These are phyloP conservation scores for Nycticorax nycticorax DNA, from an alignment of 2,113 vertebrate species.

Conservation along the genomic window DNA sequence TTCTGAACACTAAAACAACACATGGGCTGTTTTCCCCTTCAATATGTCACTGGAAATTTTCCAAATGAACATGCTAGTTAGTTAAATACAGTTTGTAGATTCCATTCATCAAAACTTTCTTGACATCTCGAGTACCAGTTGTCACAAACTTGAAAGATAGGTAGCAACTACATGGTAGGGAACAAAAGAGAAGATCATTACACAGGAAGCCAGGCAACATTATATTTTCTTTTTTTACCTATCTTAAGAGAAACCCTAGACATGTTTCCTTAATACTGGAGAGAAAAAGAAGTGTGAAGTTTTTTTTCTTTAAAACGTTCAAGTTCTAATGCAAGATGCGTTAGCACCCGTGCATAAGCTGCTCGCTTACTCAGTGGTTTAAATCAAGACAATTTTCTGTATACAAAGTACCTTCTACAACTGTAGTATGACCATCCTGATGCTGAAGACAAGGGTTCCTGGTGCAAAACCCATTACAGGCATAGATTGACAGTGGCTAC, in stretches of 20 bases:
- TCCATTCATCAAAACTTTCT: constrained; percentile 65
- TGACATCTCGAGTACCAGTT: constrained; percentile 59
- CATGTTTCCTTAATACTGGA: neutral
- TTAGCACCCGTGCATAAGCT: neutral
- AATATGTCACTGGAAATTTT: constrained; percentile 54
- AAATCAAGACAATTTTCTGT: neutral
- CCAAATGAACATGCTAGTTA: constrained; percentile 64
- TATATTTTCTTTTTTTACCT: constrained; percentile 14
- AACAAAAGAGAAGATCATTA: constrained; percentile 73
- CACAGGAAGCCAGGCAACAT: constrained; percentile 50
- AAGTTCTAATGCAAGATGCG: fast-evolving
- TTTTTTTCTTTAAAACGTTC: neutral
- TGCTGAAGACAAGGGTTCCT: neutral
- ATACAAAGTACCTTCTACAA: neutral
- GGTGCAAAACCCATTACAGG: neutral
- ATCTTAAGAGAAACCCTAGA: constrained; percentile 23
- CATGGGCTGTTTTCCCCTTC: constrained; percentile 36
- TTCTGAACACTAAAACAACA: constrained; percentile 51
- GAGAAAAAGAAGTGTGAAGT: neutral
- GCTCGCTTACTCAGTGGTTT: neutral
- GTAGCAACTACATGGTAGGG: constrained; percentile 62
- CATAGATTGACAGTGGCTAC: neutral
- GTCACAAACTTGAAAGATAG: constrained; percentile 66
- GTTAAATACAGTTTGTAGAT: constrained; percentile 73
- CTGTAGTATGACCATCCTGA: neutral